Evolutionary conservation across 2,797 vertebrate species (phyloP), one percentile per base, ranked within the genome.

Genomic region (Neomorphus geoffroyi): DNA sequence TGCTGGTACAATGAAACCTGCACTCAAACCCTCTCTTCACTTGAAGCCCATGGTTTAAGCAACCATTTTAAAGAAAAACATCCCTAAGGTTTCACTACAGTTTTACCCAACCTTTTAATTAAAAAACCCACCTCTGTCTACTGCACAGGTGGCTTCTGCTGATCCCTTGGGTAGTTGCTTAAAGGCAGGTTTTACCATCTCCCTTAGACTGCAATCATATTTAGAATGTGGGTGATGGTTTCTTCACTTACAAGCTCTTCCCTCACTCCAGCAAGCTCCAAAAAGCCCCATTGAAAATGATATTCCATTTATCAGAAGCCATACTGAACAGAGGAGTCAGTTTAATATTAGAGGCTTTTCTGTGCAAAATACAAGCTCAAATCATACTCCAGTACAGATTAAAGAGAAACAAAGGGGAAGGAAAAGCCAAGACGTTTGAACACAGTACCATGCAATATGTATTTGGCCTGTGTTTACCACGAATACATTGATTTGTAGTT

Each of bases 31-130:
- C 16, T 79, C 56, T 77, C 64, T 88, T 90, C 48, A 22, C 56
- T 69, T 58, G n/a, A 94, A 96, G 70, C 70, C 61, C 0, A 5
- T 91, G 71, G 64, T 91, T 94, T 83, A 94, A 94, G 79, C 83
- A 91, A 72, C 78, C 57, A 71, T 93, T 95, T 86, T 67, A 82
- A 93, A 84, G 75, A 80, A 91, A 88, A 90, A 95, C 60, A 86
- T 80, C 80, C 57, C 48, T n/a, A 35, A 81, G 84, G 80, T 88
- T 95, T 93, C 54, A 37, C 39, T 93, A 24, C 7, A 43, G 73
- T 95, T 96, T 86, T 87, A 82, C 94, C 64, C 82, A 94, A 71
- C 65, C 70, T 85, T 94, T 94, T 94, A 92, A 95, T 95, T 96
- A 79, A 95, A 95, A 96, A 94, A 80, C 46, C 69, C 45, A 79